These are phyloP conservation scores for Drosophila stalkeri DNA, from an alignment of 2,888 invertebrate species.

Conservation along the genomic window DNA sequence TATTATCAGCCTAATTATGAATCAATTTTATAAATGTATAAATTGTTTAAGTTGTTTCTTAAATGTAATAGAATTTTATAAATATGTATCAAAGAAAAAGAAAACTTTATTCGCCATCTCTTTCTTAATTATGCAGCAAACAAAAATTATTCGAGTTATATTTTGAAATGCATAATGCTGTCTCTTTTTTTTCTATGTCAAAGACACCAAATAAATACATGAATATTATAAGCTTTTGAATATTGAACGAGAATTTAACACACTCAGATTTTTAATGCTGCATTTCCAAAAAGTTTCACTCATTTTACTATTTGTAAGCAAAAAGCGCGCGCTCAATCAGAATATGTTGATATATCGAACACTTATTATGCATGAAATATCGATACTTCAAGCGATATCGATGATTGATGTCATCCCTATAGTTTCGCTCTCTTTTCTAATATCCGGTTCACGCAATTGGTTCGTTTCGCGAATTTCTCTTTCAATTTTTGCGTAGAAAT, in stretches of 20 bases:
- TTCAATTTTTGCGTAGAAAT: conserved; percentile 50
- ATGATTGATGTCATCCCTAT: conserved; percentile 31
- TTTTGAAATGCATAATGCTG: not conserved
- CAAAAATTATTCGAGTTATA: not conserved
- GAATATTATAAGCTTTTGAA: not conserved
- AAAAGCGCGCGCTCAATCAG: not conserved
- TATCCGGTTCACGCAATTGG: conserved; percentile 84
- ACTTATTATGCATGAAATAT: conserved; percentile 12
- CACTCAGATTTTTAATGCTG: not conserved
- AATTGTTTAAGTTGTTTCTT: not conserved
- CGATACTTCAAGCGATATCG: conserved; percentile 25
- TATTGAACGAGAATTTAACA: not conserved
- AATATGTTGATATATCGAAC: not conserved
- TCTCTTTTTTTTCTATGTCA: not conserved
- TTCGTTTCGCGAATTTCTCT: conserved; percentile 72
- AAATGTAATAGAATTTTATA: not conserved
- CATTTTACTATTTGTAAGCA: not conserved
- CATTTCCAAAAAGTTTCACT: not conserved
- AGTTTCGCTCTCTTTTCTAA: conserved; percentile 77
- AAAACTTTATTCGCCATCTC: conserved; percentile 7
- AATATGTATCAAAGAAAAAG: not conserved
- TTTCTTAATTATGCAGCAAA: conserved; percentile 7
- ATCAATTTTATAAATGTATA: not conserved
- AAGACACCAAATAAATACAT: not conserved
- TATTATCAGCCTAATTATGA: not conserved